These are phyloP conservation scores for Scrobipalpa atriplicella DNA, from an alignment of 2,888 invertebrate species.

Conservation along the genomic window DNA sequence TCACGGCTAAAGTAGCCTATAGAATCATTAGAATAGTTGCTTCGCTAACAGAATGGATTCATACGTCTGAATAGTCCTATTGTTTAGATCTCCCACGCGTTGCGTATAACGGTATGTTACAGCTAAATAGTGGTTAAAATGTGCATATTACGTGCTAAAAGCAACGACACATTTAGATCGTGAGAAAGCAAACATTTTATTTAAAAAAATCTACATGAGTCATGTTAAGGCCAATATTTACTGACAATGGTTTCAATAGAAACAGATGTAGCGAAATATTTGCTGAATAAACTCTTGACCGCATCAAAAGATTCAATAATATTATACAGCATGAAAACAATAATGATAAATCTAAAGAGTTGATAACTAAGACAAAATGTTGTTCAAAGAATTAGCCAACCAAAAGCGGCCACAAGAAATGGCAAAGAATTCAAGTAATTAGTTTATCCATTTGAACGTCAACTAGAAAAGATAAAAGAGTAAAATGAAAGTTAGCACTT, in stretches of 20 bases:
- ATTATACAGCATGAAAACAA: too few species aligned
- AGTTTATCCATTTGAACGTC: constrained; percentile 37
- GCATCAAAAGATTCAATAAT: not conserved
- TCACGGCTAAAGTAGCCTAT: constrained; percentile 36
- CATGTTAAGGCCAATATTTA: constrained; percentile 4
- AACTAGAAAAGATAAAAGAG: constrained; percentile 39
- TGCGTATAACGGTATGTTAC: constrained; percentile 65
- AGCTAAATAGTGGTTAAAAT: constrained; percentile 53
- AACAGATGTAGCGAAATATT: constrained; percentile 2
- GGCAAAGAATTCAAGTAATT: constrained; percentile 42
- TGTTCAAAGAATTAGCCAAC: not conserved
- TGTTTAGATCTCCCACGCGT: constrained; percentile 72
- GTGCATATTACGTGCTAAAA: constrained; percentile 58
- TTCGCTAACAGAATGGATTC: constrained; percentile 45
- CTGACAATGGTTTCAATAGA: not conserved
- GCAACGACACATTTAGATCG: constrained; percentile 48
- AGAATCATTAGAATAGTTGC: constrained; percentile 41
- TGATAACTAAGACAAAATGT: not conserved
- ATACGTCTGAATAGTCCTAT: constrained; percentile 61
- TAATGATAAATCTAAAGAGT: not conserved
- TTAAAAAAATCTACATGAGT: not conserved
- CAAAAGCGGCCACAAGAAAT: constrained; percentile 10
- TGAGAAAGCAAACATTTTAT: constrained; percentile 49
- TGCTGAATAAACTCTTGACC: not conserved
- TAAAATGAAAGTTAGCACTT: constrained; percentile 41